These are phyloP conservation scores for Oplegnathus fasciatus DNA, from an alignment of 2,113 vertebrate genomes.

Conservation along the genomic window DNA sequence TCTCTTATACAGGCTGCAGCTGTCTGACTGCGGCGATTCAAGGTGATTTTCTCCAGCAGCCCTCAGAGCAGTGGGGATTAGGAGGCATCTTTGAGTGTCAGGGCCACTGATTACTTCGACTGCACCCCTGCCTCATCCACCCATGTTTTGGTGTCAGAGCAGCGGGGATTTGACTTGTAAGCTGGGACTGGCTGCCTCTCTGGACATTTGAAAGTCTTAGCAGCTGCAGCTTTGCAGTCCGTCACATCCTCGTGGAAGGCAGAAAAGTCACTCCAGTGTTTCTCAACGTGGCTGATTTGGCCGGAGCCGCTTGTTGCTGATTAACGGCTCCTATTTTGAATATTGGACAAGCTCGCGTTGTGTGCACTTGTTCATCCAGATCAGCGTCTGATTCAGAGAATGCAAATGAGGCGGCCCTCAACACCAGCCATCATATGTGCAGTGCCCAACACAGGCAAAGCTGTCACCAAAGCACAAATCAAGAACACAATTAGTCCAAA, in stretches of 20 bases:
- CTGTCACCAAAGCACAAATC: conserved; percentile 19
- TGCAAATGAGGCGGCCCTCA: conserved; percentile 56
- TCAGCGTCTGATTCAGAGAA: conserved; percentile 34
- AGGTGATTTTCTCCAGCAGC: conserved; percentile 52
- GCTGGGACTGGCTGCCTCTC: conserved; percentile 26
- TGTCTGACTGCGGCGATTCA: conserved; percentile 30
- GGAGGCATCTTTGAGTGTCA: conserved; percentile 35
- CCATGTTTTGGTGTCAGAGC: conserved; percentile 40
- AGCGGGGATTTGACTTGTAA: conserved; percentile 65
- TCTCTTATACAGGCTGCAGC: conserved; percentile 16
- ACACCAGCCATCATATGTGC: not conserved
- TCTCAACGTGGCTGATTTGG: conserved; percentile 18
- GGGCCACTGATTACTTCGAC: conserved; percentile 42
- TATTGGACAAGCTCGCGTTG: conserved; percentile 56
- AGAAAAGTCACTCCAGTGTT: conserved; percentile 4
- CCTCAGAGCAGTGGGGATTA: conserved; percentile 57
- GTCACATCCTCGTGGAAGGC: not conserved
- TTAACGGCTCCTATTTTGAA: conserved; percentile 61
- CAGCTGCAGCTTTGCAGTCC: conserved; percentile 11
- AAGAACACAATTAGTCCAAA: conserved; percentile 16
- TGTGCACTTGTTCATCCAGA: conserved; percentile 36
- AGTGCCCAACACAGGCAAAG: not conserved
- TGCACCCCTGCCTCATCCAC: conserved; percentile 31
- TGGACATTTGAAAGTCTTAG: conserved; percentile 43
- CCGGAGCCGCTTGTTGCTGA: conserved; percentile 11